phyloP scores from a whole-genome alignment of 2,797 vertebrate genomes.

The Pipistrellus nathusii region DNA sequence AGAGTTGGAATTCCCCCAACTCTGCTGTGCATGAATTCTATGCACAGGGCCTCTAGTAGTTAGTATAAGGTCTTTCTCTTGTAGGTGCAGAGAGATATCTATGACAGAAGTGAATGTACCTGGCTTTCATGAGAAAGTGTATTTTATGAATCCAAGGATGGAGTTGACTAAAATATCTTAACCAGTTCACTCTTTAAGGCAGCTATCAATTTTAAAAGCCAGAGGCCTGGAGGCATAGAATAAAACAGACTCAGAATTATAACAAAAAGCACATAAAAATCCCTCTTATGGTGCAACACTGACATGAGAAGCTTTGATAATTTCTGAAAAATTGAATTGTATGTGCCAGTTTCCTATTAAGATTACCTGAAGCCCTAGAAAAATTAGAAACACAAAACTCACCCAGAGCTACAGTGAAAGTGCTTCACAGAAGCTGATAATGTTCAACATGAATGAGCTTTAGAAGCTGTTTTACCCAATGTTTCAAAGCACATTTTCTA shows the following conservation, averaged over 20 bases:
- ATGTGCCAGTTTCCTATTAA: background rate
- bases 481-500: constrained; percentile 17
- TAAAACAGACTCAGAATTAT: background rate
- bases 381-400: constrained; percentile 35
- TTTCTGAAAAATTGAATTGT: constrained; percentile 51
- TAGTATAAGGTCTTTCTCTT: background rate
- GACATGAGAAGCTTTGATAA: constrained; percentile 20
- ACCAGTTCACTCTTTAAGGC: background rate
- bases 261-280: constrained; percentile 41
- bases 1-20: no score
- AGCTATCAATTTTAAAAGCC: constrained; percentile 64
- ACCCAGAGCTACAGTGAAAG: background rate
- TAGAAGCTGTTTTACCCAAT: background rate
- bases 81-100: background rate
- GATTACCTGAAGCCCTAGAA: constrained; percentile 8
- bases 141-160: constrained; percentile 24
- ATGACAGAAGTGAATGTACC: background rate
- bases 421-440: background rate
- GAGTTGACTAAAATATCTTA: constrained; percentile 49
- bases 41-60: no score
- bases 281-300: background rate
- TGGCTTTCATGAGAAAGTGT: background rate
- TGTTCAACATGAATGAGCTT: background rate
- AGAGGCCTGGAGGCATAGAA: background rate
- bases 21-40: no score